A percentile compares a stretch with the other conserved stretches of the same genome.
phyloP scores from a whole-genome alignment of 1,140 invertebrate species.

The Dreissena rostriformis region DNA sequence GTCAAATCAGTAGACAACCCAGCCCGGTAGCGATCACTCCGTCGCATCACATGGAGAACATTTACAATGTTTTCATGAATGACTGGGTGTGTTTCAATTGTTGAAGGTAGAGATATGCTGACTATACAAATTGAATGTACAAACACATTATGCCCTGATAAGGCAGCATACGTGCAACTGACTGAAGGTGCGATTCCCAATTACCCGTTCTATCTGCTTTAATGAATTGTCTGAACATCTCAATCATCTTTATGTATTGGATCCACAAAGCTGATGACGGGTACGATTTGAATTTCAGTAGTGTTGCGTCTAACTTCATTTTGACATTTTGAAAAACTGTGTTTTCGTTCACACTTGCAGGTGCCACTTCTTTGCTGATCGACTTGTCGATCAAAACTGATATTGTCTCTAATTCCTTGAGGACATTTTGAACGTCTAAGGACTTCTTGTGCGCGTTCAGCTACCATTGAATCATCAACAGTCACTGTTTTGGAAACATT shows the following conservation, averaged over 20 bases:
- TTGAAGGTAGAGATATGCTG: constrained; percentile 81
- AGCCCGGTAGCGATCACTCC: constrained; percentile 78
- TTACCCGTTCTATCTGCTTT: constrained; percentile 66
- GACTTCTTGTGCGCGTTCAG: neutral
- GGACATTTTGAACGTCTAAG: neutral
- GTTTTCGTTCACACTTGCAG: neutral
- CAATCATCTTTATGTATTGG: constrained; percentile 62
- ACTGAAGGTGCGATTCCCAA: constrained; percentile 57
- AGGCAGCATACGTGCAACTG: constrained; percentile 77
- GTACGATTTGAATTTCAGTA: neutral
- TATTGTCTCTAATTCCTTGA: neutral
- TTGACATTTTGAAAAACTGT: neutral
- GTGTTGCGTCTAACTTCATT: neutral
- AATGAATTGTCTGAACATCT: constrained; percentile 58
- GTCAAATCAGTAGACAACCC: constrained; percentile 78
- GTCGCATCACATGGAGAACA: constrained; percentile 59
- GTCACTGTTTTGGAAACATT: no score
- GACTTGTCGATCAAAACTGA: neutral
- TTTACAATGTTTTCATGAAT: constrained; percentile 67
- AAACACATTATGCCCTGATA: constrained; percentile 81
- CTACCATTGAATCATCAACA: no score
- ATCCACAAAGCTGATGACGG: constrained; percentile 53
- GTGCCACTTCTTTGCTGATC: neutral
- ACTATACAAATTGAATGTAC: no score
- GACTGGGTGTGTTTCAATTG: constrained; percentile 70